Base-by-base conservation (phyloP, 1,140 invertebrate species). In the Drosophila lini region DNA sequence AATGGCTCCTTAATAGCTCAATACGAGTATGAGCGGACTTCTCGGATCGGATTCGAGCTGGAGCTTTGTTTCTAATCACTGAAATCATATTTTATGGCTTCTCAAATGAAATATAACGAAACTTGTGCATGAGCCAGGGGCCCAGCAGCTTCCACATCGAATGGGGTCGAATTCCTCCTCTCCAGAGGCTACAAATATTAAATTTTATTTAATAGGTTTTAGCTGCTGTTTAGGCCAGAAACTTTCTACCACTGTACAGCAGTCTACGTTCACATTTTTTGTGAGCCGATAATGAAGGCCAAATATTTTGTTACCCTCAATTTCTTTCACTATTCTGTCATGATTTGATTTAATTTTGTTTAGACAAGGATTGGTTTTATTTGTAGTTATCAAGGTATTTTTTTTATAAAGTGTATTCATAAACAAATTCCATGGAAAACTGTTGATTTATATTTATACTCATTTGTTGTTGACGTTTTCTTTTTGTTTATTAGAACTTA, bases 1-100 rank as follows among this genome's bases (percentile, higher is more conserved):
- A 73, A 86, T 80, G 84, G 36, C 41, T 73, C 19, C 68, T 68
- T 65, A 88, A 82, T 88, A 62, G 83, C 81, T 84, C 74, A 74
- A 88, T 83, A 69, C 76, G 34, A 38, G 69, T 10, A n/a, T 3
- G 52, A 31, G 57, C 41, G 15, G n/a, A 36, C 55, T 83, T 69
- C 65, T 75, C 40, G 44, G 40, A 16, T 10, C 25, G 19, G 8
- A 40, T 15, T 50, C 5, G 36, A 16, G 28, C 31, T 19, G 25
- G 2, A 10, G 38, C 50, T 10, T 47, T 28, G 13, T 19, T 44
- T 62, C 16, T 34, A 59, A 67, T 53, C 41, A 55, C 41, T 67
- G 42, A 19, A 42, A 40, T 55, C 62, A 68, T 77, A 77, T 56
- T 77, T 67, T 22, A 41, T 62, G 38, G 38, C 34, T 44, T 28